A percentile compares a stretch with the other conserved stretches of the same genome.
Conservation (phyloP, 2,113 vertebrate genomes). For the Trogon melanurus region DNA sequence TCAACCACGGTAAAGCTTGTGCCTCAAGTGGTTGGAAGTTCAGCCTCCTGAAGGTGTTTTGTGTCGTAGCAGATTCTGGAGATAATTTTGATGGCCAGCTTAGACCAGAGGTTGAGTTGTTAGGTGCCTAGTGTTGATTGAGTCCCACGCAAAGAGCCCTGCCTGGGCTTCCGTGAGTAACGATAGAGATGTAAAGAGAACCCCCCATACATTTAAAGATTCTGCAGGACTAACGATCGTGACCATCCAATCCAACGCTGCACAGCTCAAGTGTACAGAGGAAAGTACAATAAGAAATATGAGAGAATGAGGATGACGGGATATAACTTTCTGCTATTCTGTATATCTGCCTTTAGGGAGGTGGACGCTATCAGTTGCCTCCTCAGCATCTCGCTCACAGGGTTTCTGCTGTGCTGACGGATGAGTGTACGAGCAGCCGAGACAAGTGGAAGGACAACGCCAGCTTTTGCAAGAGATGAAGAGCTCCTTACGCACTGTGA, state of each 20-base stretch:
- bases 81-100: not conserved
- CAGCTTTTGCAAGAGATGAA: not conserved
- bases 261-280: rapidly evolving
- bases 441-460: not conserved
- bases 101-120: not conserved
- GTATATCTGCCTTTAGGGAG: not conserved
- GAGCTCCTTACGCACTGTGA: not conserved
- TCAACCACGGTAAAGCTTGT: not conserved
- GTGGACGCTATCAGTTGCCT: not conserved
- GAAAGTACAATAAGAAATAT: not conserved
- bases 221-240: not conserved
- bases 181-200: not conserved
- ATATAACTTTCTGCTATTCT: not conserved
- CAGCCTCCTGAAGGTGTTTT: not conserved
- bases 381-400: rapidly evolving
- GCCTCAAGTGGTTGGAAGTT: not conserved
- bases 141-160: not conserved
- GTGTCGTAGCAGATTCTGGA: not conserved
- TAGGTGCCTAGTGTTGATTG: not conserved
- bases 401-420: not conserved
- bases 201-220: not conserved
- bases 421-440: not conserved
- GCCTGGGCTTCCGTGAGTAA: not conserved
- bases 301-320: not conserved
- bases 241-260: not conserved